phyloP scores from a whole-genome alignment of 1,140 invertebrate genomes.

The Drosophila tsacasi region DNA sequence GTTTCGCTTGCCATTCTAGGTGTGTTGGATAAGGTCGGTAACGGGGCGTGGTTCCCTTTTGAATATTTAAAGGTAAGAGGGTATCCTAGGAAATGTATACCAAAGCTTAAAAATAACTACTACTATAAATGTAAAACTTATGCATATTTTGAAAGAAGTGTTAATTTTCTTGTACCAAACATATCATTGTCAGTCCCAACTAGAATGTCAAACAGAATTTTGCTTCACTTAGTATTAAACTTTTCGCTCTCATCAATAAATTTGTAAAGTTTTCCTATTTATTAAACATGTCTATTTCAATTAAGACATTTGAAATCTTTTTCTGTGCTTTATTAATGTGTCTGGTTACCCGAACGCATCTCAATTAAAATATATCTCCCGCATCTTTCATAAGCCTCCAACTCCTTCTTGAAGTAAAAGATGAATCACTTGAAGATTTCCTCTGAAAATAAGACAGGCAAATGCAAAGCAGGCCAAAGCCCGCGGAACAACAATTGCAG shows the following conservation, averaged over 20 bases:
- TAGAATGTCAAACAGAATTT: background rate
- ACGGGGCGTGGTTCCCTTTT: slow-evolving; percentile 17
- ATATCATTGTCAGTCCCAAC: background rate
- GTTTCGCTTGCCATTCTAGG: slow-evolving; percentile 41
- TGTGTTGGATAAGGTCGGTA: slow-evolving; percentile 9
- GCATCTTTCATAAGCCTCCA: slow-evolving; percentile 38
- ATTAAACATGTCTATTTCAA: slow-evolving; percentile 24
- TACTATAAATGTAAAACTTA: background rate
- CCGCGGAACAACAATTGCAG: slow-evolving; percentile 44
- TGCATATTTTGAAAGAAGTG: background rate
- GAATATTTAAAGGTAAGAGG: slow-evolving; percentile 11
- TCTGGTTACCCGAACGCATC: slow-evolving; percentile 33
- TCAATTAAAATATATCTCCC: slow-evolving; percentile 54
- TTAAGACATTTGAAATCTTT: slow-evolving; percentile 14
- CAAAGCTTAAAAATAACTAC: too few relatives aligned
- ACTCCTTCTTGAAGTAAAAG: slow-evolving; percentile 14
- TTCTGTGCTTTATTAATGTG: slow-evolving; percentile 3
- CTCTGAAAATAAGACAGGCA: slow-evolving; percentile 27
- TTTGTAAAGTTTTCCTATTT: background rate
- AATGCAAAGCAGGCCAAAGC: slow-evolving; percentile 39
- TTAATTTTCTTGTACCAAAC: background rate
- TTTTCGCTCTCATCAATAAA: background rate
- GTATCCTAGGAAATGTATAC: background rate
- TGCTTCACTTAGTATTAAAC: background rate
- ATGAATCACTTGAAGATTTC: slow-evolving; percentile 51